These are phyloP conservation scores for Lordiphosa andalusiaca DNA, from an alignment of 2,888 invertebrate genomes.

Conservation along the genomic window DNA sequence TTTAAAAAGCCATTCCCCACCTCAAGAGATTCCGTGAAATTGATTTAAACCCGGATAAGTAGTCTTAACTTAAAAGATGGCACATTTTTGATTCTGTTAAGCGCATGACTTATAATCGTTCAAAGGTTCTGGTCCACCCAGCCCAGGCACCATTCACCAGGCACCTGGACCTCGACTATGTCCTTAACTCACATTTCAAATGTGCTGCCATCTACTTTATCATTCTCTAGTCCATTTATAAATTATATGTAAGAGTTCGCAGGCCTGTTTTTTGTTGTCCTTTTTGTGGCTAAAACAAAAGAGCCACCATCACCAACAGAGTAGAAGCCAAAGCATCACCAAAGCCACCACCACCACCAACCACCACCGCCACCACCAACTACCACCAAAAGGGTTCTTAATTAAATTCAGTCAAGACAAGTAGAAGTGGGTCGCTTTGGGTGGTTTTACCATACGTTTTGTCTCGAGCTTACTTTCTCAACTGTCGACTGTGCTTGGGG, in stretches of 20 bases:
- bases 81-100: too few relatives aligned
- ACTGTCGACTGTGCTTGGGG: conserved; percentile 29
- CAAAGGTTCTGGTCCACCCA: too few relatives aligned
- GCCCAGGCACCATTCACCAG: too few relatives aligned
- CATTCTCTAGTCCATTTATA: conserved; percentile 1
- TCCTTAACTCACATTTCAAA: neutral
- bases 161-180: too few relatives aligned
- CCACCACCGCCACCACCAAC: neutral
- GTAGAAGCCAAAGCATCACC: neutral
- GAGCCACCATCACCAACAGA: conserved; percentile 15
- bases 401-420: conserved; percentile 69
- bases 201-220: conserved; percentile 1
- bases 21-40: too few relatives aligned
- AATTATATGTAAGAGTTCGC: conserved; percentile 2
- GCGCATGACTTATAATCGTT: too few relatives aligned
- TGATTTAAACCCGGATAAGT: too few relatives aligned
- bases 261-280: conserved; percentile 29
- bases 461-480: conserved; percentile 44
- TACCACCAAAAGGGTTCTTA: conserved; percentile 62
- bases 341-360: neutral
- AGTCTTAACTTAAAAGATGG: too few relatives aligned
- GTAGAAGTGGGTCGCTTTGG: conserved; percentile 39
- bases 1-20: too few relatives aligned
- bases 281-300: conserved; percentile 41
- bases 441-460: conserved; percentile 32